phyloP scores from a whole-genome alignment of 2,888 invertebrate genomes.

The Drosophila barbarae region DNA sequence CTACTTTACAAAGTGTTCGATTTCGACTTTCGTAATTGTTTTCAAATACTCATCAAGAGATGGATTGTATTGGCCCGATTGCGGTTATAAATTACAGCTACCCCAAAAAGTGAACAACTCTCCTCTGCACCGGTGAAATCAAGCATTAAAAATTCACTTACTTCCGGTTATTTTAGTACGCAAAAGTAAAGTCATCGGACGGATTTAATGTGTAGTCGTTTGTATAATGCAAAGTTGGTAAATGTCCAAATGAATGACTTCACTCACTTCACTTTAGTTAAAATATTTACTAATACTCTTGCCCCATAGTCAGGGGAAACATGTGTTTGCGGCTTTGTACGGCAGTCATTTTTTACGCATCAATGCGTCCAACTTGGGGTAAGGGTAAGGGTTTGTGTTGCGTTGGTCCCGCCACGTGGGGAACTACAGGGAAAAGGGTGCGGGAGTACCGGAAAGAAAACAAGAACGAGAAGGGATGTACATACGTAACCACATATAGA shows the following conservation, averaged over 20 bases:
- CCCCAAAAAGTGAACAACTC: constrained; percentile 12
- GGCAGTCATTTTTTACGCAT: constrained; percentile 61
- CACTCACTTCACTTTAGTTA: constrained; percentile 65
- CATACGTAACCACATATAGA: constrained; percentile 29
- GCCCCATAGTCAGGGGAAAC: constrained; percentile 38
- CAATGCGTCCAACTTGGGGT: constrained; percentile 46
- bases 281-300: constrained; percentile 70
- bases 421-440: constrained; percentile 3
- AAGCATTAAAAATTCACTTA: constrained; percentile 69
- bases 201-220: constrained; percentile 62
- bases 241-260: constrained; percentile 73
- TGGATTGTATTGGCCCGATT: constrained; percentile 2
- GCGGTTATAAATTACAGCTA: constrained; percentile 37
- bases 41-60: constrained; percentile 4
- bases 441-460: neutral
- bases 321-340: constrained; percentile 63
- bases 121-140: constrained; percentile 54
- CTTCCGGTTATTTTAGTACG: constrained; percentile 71
- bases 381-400: neutral
- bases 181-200: constrained; percentile 57
- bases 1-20: neutral
- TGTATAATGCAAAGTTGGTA: constrained; percentile 70
- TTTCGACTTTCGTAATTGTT: neutral
- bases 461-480: neutral
- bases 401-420: constrained; percentile 18